Evolutionary conservation across 2,113 vertebrate species (phyloP).

Genomic region (Mohoua ochrocephala): DNA sequence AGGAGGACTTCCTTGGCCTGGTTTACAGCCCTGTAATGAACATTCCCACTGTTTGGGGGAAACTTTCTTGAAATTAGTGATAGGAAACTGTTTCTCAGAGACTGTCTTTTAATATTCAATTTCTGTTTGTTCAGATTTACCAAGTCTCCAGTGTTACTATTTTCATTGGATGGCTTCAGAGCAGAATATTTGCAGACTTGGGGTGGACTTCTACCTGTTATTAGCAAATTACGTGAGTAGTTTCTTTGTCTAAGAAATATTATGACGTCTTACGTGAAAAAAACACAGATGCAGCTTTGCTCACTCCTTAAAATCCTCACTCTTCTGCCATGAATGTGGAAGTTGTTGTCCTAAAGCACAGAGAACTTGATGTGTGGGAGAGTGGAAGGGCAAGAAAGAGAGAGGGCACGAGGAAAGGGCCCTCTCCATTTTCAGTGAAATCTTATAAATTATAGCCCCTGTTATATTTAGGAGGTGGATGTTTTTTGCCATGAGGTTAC

Average conservation of each 20-base stretch:
- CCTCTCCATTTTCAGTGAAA: neutral
- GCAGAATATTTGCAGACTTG: conserved; percentile 86
- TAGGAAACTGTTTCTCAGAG: neutral
- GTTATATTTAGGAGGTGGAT: neutral
- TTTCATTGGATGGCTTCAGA: conserved; percentile 96
- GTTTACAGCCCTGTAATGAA: neutral
- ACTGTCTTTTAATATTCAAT: conserved; percentile 29
- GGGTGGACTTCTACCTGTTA: conserved; percentile 79
- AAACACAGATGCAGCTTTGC: neutral
- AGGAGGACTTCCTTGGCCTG: neutral
- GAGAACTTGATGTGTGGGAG: neutral
- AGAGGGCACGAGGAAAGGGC: neutral
- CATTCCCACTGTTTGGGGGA: neutral
- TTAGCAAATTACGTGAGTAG: conserved; percentile 91
- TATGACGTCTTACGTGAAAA: neutral
- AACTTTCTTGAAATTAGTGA: neutral
- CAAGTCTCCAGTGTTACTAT: conserved; percentile 83
- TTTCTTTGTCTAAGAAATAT: neutral
- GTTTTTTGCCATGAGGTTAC: neutral
- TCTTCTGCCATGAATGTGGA: neutral
- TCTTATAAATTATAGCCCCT: neutral
- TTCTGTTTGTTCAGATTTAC: conserved; percentile 79
- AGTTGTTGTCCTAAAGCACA: neutral
- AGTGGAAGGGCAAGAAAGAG: neutral
- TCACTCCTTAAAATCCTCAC: neutral